Conservation (phyloP, 2,888 invertebrate species). For the Teleogryllus oceanicus region DNA sequence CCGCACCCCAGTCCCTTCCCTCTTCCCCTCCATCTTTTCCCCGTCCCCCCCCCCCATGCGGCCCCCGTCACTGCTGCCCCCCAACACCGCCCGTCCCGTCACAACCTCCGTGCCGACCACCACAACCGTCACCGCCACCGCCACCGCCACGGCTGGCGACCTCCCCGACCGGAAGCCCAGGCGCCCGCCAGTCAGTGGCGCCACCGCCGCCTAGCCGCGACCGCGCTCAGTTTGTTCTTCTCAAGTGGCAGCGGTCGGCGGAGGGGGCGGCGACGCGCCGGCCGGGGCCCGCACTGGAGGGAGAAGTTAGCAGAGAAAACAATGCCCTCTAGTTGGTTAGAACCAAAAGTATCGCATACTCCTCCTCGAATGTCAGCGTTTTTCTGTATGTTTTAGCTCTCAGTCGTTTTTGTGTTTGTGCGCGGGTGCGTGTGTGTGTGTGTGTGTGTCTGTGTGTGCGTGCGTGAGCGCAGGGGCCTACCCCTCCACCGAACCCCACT, state of each 20-base stretch:
- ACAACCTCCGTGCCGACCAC: too few relatives aligned
- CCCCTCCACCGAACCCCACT: too few relatives aligned
- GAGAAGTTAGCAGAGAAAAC: conserved; percentile 2
- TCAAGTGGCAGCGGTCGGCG: conserved; percentile 6
- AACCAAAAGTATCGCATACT: conserved; percentile 18
- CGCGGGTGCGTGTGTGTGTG: background rate
- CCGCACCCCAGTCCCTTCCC: too few relatives aligned
- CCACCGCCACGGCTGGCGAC: background rate
- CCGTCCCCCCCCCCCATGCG: too few relatives aligned
- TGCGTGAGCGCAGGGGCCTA: too few relatives aligned
- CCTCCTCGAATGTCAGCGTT: conserved; percentile 2
- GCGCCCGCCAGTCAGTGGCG: background rate
- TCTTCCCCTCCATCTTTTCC: too few relatives aligned
- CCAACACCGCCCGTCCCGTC: too few relatives aligned
- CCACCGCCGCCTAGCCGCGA: background rate
- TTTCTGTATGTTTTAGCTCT: conserved; percentile 18
- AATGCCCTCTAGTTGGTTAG: conserved; percentile 6
- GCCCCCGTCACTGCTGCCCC: too few relatives aligned
- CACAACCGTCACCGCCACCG: background rate
- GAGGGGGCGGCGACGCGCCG: background rate
- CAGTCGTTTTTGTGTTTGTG: background rate
- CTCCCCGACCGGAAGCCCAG: conserved; percentile 1
- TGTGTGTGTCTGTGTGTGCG: too few relatives aligned
- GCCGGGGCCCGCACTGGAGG: background rate
- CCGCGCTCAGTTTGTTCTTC: background rate